Evolutionary conservation across 2,797 vertebrate species (phyloP).

Genomic region (Oreochromis grahami): DNA sequence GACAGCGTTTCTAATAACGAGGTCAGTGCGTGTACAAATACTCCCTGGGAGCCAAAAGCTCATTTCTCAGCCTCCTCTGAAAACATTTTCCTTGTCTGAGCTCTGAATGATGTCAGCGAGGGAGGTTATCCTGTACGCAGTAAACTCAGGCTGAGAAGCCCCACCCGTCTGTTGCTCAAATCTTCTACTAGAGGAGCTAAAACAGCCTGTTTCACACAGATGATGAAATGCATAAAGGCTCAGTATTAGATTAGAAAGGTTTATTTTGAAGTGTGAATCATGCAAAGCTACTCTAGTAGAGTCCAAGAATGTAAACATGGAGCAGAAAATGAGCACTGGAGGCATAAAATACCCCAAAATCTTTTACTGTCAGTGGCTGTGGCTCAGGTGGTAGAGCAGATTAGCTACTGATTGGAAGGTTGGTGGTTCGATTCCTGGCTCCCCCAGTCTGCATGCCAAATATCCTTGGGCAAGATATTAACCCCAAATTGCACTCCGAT

Average conservation of each 20-base stretch:
- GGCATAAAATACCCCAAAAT: background rate
- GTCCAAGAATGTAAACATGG: background rate
- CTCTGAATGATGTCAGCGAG: background rate
- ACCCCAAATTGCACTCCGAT: no score
- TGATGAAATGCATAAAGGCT: rapidly evolving
- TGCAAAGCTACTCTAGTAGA: background rate
- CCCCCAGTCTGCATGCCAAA: no score
- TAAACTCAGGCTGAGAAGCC: rapidly evolving
- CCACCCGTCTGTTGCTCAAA: rapidly evolving
- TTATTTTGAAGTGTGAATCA: background rate
- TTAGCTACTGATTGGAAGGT: no score
- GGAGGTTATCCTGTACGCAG: rapidly evolving
- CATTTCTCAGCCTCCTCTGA: background rate
- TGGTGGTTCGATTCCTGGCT: no score
- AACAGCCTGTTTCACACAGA: background rate
- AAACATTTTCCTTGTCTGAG: background rate
- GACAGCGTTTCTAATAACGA: background rate
- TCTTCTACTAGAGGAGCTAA: background rate
- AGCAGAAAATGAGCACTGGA: background rate
- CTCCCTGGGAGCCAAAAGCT: background rate
- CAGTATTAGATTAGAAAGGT: background rate
- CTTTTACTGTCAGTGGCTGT: background rate
- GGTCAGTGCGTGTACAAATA: background rate
- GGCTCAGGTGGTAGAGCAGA: no score
- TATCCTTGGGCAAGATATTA: no score